Percentiles rank a stretch among this genome's conserved stretches.
Evolutionary conservation across 1,140 invertebrate genomes (phyloP).

Genomic region (Scylla paramamosain): DNA sequence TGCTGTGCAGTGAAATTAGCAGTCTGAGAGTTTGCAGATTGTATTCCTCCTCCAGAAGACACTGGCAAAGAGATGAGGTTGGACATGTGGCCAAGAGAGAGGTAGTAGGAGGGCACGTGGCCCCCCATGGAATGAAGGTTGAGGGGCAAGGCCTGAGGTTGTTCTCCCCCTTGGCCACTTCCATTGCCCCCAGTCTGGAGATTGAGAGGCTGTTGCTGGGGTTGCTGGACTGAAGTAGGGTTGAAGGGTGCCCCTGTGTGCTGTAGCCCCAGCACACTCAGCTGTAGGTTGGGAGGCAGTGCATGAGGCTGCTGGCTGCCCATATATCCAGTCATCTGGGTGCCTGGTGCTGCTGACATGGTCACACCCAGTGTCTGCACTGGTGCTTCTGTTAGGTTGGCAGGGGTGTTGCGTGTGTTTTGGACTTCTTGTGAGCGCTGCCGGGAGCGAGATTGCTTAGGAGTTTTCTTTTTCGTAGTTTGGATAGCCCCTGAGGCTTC

Average conservation of each 20-base stretch:
- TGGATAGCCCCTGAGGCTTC: conserved; percentile 62
- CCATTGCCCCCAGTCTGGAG: conserved; percentile 53
- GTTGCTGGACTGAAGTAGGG: conserved; percentile 48
- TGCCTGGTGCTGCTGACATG: conserved; percentile 41
- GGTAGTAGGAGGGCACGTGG: conserved; percentile 70
- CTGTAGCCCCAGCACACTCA: conserved; percentile 66
- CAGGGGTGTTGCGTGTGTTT: background rate
- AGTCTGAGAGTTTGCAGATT: conserved; percentile 31
- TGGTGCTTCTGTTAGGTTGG: background rate
- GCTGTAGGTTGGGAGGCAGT: conserved; percentile 56
- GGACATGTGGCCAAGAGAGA: conserved; percentile 70
- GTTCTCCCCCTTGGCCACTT: conserved; percentile 34
- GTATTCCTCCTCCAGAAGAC: conserved; percentile 61
- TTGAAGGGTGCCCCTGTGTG: conserved; percentile 63
- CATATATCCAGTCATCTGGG: conserved; percentile 66
- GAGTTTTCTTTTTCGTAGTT: conserved; percentile 59
- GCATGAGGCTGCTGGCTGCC: conserved; percentile 57
- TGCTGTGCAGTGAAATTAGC: conserved; percentile 63
- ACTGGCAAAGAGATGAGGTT: conserved; percentile 68
- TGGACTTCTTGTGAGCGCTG: conserved; percentile 55
- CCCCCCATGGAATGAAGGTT: conserved; percentile 66
- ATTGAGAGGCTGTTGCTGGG: conserved; percentile 53
- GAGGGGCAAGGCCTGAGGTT: conserved; percentile 58
- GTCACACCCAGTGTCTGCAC: conserved; percentile 16
- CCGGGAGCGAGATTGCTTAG: conserved; percentile 50